phyloP scores from a whole-genome alignment of 2,797 vertebrate genomes.

The Gallinago nigripennis region DNA sequence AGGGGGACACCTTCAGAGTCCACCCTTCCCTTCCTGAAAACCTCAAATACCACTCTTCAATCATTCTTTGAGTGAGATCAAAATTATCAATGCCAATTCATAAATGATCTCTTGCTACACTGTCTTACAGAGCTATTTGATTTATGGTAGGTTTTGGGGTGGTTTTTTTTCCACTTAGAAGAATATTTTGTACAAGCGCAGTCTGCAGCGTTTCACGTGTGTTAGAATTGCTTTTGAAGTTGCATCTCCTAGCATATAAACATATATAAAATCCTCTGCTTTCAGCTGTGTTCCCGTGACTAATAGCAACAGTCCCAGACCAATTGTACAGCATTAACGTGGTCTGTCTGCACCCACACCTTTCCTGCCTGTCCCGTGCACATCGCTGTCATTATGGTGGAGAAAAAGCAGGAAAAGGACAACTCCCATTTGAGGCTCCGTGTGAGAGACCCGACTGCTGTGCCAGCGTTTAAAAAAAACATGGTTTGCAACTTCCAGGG shows the following conservation, averaged over 20 bases:
- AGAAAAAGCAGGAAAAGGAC: conserved; percentile 42
- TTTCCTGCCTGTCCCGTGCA: neutral
- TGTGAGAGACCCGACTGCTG: neutral
- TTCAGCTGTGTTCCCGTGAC: fast-evolving
- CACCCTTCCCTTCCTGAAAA: neutral
- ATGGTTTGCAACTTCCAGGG: conserved; percentile 34
- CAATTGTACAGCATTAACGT: neutral
- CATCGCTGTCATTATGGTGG: conserved; percentile 7
- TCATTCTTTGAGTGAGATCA: neutral
- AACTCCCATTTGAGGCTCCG: conserved; percentile 35
- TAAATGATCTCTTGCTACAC: neutral
- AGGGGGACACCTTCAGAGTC: neutral
- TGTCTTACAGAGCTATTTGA: neutral
- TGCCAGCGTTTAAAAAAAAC: conserved; percentile 14
- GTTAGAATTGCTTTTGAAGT: neutral
- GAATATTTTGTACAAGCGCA: neutral
- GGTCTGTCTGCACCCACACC: neutral
- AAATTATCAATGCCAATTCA: neutral
- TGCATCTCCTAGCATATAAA: fast-evolving
- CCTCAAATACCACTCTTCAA: fast-evolving
- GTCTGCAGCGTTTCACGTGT: fast-evolving
- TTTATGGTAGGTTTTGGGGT: neutral
- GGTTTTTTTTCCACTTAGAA: neutral
- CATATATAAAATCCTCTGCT: neutral
- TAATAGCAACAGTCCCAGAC: neutral